These are phyloP conservation scores for Mnemiopsis leidyi DNA, from an alignment of 37 sponge, comb jelly and placozoan species.

Conservation along the genomic window DNA sequence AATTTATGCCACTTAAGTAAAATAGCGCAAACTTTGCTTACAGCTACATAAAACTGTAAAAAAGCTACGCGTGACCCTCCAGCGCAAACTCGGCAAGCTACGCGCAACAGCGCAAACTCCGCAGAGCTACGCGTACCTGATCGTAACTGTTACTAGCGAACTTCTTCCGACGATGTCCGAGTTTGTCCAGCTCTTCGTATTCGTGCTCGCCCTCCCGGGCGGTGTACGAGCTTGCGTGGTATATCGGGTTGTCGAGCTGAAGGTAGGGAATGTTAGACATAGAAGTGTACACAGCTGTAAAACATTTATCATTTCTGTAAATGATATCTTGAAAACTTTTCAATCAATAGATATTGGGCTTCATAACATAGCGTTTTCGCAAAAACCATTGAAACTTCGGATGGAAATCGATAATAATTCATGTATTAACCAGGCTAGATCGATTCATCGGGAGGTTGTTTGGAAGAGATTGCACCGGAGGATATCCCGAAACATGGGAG, in stretches of 20 bases:
- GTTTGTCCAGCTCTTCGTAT: constrained; percentile 23
- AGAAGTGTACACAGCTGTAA: too few relatives aligned
- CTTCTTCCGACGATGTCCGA: background rate
- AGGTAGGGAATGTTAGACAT: background rate
- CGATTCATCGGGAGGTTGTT: background rate
- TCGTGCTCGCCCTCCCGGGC: constrained; percentile 5
- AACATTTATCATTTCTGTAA: too few relatives aligned
- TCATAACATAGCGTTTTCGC: too few relatives aligned
- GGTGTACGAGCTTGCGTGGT: background rate
- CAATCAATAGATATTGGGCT: too few relatives aligned
- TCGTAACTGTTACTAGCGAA: constrained; percentile 31
- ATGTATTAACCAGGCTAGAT: background rate
- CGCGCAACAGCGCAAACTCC: background rate
- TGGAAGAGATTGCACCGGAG: background rate
- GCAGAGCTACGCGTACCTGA: background rate
- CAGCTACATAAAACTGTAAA: too few relatives aligned
- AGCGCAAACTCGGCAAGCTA: background rate
- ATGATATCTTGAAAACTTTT: too few relatives aligned
- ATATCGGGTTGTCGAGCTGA: constrained; percentile 38
- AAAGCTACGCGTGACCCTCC: background rate
- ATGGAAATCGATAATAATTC: too few relatives aligned
- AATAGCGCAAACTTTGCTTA: background rate
- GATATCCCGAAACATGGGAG: background rate
- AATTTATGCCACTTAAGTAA: too few relatives aligned
- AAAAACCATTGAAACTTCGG: too few relatives aligned